These are phyloP conservation scores for Hylaeus anthracinus DNA, from an alignment of 1,140 invertebrate genomes.

Conservation along the genomic window DNA sequence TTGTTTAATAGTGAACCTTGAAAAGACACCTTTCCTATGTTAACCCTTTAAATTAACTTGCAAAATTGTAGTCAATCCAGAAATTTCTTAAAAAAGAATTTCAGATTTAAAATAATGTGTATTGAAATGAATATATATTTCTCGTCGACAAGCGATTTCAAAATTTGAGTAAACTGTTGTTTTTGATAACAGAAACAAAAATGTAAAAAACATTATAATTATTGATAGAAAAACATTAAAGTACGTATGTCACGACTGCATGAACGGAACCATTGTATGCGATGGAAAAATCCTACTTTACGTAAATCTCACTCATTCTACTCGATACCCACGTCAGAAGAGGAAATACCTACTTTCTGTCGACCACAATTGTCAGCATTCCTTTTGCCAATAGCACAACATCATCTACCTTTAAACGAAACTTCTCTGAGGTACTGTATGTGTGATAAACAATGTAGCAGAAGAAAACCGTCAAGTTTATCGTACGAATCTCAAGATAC, in stretches of 20 bases:
- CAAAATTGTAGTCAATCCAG: not conserved
- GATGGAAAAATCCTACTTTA: slow-evolving; percentile 14
- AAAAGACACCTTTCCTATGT: not conserved
- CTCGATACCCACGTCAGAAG: slow-evolving; percentile 1
- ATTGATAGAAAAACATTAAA: not conserved
- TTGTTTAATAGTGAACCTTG: slow-evolving; percentile 13
- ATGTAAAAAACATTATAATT: not conserved
- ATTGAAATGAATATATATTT: not conserved
- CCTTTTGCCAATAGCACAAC: not conserved
- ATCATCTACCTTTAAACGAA: not conserved
- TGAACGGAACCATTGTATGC: not conserved
- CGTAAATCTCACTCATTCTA: not conserved
- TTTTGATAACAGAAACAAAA: not conserved
- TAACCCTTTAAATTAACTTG: not conserved
- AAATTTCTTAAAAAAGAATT: not conserved
- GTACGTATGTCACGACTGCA: slow-evolving; percentile 20
- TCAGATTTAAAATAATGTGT: not conserved
- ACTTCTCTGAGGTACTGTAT: not conserved
- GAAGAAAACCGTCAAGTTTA: not conserved
- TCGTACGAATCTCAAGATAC: not conserved
- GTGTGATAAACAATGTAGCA: not conserved
- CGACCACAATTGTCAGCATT: not conserved
- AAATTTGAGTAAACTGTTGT: not conserved
- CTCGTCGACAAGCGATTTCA: not conserved
- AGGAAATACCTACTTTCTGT: not conserved